Conservation (phyloP, 2,888 invertebrate genomes). For the Pteria penguin region DNA sequence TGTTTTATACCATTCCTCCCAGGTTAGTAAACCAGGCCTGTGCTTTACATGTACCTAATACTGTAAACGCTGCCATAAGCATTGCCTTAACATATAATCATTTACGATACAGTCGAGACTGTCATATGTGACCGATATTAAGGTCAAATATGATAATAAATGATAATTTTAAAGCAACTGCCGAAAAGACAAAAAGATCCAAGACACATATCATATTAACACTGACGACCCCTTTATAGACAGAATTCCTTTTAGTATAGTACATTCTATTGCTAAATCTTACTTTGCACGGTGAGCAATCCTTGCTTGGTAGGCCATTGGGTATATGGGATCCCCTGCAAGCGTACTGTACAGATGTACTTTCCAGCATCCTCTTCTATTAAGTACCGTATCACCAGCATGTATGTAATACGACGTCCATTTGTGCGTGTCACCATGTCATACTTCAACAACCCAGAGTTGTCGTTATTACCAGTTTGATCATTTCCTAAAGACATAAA, state of each 20-base stretch:
- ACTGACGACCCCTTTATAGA: too few relatives aligned
- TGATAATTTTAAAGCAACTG: too few relatives aligned
- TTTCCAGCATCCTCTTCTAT: conserved; percentile 69
- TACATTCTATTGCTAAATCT: too few relatives aligned
- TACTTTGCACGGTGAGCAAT: conserved; percentile 68
- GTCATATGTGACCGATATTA: too few relatives aligned
- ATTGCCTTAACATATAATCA: too few relatives aligned
- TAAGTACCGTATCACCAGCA: conserved; percentile 71
- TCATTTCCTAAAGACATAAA: not conserved
- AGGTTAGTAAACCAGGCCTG: too few relatives aligned
- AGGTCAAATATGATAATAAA: too few relatives aligned
- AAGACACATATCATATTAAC: not conserved
- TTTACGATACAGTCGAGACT: too few relatives aligned
- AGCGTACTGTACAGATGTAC: conserved; percentile 71
- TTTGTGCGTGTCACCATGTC: conserved; percentile 49
- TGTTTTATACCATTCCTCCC: too few relatives aligned
- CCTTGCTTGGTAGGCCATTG: conserved; percentile 66
- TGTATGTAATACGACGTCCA: conserved; percentile 65
- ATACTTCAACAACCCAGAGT: conserved; percentile 48
- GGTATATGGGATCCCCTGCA: conserved; percentile 50
- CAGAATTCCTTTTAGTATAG: too few relatives aligned
- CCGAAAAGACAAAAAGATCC: not conserved
- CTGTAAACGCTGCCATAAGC: too few relatives aligned
- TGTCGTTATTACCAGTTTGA: conserved; percentile 1
- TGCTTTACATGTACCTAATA: too few relatives aligned